A percentile compares a stretch with the other conserved stretches of the same genome.
Evolutionary conservation across 2,113 vertebrate genomes (phyloP).

Genomic region (Pachyramphus minor): DNA sequence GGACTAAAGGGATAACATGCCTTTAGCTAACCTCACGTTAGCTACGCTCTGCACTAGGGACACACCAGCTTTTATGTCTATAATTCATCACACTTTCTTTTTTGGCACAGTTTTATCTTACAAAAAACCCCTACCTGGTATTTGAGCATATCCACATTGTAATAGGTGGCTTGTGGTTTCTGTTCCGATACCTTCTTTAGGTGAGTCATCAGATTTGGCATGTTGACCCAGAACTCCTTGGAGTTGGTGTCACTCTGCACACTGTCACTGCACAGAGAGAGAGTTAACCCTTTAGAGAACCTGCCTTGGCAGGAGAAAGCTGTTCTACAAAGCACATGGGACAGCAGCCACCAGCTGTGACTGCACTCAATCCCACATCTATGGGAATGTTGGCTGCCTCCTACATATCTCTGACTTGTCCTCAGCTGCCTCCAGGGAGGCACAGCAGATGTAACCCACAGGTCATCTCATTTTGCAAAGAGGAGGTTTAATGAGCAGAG

Average conservation of each 20-base stretch:
- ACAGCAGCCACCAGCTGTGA: not conserved
- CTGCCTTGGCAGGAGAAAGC: not conserved
- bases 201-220: slow-evolving; percentile 95
- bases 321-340: not conserved
- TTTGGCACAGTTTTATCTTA: not conserved
- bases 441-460: not conserved
- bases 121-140: slow-evolving; percentile 83
- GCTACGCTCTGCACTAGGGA: not conserved
- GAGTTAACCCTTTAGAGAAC: not conserved
- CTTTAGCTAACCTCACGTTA: not conserved
- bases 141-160: slow-evolving; percentile 99
- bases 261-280: slow-evolving; percentile 77
- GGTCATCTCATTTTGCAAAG: not conserved
- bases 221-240: slow-evolving; percentile 98
- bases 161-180: slow-evolving; percentile 97
- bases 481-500: not conserved
- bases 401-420: accelerated
- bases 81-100: not conserved
- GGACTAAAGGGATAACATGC: not conserved
- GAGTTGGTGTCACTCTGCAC: slow-evolving; percentile 75
- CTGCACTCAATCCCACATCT: accelerated
- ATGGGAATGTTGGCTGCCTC: not conserved
- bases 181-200: slow-evolving; percentile 96
- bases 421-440: not conserved
- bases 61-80: not conserved